These are phyloP conservation scores for Poeciliopsis prolifica DNA, from an alignment of 2,113 vertebrate species.

Conservation along the genomic window DNA sequence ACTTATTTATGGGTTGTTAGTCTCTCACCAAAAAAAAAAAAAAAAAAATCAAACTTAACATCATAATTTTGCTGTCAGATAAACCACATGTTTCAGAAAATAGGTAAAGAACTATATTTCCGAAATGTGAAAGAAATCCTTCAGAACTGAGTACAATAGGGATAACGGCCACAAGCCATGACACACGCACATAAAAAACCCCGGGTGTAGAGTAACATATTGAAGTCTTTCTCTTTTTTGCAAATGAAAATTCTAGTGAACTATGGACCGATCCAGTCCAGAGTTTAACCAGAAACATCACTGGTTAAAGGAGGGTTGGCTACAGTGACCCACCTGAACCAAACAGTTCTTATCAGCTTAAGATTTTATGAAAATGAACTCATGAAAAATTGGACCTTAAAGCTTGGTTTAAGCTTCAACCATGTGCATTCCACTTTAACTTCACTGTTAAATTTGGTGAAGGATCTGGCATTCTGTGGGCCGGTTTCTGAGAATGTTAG, in stretches of 20 bases:
- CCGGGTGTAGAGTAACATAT: not conserved
- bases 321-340: not conserved
- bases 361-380: no score
- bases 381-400: no score
- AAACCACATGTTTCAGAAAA: not conserved
- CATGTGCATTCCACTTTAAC: no score
- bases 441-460: no score
- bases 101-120: not conserved
- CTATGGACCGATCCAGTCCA: not conserved
- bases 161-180: not conserved
- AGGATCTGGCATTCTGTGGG: no score
- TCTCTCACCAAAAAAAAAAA: no score
- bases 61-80: no score
- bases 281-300: not conserved
- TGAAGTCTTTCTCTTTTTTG: not conserved
- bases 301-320: not conserved
- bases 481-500: no score
- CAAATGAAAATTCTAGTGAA: not conserved
- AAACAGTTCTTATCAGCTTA: not conserved
- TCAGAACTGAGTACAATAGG: not conserved
- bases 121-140: not conserved
- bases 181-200: not conserved
- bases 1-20: no score
- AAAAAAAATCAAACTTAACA: no score
- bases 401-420: no score